A percentile compares a stretch with the other conserved stretches of the same genome.
Evolutionary conservation across 2,888 invertebrate genomes (phyloP).

Genomic region (Acrocera orbiculus): DNA sequence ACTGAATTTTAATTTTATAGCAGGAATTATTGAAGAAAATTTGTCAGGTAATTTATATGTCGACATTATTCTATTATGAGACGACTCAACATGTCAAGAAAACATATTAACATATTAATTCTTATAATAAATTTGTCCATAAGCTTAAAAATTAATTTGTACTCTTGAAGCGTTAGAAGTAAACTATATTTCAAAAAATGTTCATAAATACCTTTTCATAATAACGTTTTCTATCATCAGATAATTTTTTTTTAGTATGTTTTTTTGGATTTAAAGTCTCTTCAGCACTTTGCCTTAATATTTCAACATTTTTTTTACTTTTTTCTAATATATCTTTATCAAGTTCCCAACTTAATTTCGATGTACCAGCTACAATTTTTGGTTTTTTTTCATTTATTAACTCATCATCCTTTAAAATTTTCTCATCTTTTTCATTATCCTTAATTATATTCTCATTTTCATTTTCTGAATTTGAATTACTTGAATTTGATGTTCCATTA

Average conservation of each 20-base stretch:
- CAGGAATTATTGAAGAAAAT: too few relatives aligned
- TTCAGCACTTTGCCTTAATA: constrained; percentile 25
- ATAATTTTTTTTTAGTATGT: constrained; percentile 14
- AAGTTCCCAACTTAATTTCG: constrained; percentile 20
- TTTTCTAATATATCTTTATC: constrained; percentile 28
- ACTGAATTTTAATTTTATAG: too few relatives aligned
- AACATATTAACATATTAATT: too few relatives aligned
- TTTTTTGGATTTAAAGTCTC: constrained; percentile 14
- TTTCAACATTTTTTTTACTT: constrained; percentile 30
- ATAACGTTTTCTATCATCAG: constrained; percentile 15
- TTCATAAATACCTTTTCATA: constrained; percentile 15
- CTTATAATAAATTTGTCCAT: too few relatives aligned
- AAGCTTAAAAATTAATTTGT: too few relatives aligned
- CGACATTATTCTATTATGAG: too few relatives aligned
- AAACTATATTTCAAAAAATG: too few relatives aligned
- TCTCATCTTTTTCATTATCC: constrained; percentile 20
- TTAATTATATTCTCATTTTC: constrained; percentile 14
- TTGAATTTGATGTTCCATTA: constrained; percentile 19
- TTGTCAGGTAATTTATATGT: too few relatives aligned
- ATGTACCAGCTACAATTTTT: constrained; percentile 1
- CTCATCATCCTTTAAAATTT: neutral
- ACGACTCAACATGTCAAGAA: too few relatives aligned
- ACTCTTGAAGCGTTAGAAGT: too few relatives aligned
- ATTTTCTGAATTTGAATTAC: constrained; percentile 11
- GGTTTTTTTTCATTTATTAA: neutral